phyloP scores from a whole-genome alignment of 2,797 vertebrate species.

The Lemur catta region DNA sequence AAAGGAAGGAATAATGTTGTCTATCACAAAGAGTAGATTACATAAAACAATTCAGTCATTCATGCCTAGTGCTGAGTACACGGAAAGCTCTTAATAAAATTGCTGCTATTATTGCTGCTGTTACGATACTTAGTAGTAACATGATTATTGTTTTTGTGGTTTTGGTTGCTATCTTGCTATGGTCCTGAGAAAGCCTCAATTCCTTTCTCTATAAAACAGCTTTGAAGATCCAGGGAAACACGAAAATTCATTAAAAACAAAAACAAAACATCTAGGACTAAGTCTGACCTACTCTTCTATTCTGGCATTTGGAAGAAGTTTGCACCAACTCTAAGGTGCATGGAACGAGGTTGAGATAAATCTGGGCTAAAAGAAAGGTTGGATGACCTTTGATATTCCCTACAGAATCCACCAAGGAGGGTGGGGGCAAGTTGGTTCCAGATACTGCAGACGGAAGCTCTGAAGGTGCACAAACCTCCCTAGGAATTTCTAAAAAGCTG shows the following conservation, averaged over 20 bases:
- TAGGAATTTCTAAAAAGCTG: background rate
- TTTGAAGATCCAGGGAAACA: background rate
- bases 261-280: background rate
- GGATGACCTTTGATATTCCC: background rate
- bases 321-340: background rate
- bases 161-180: background rate
- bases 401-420: background rate
- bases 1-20: background rate
- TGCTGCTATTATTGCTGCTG: fast-evolving
- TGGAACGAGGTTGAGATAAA: background rate
- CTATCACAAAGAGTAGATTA: background rate
- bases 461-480: background rate
- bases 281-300: background rate
- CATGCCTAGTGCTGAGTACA: fast-evolving
- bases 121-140: background rate
- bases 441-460: background rate
- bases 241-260: background rate
- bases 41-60: background rate
- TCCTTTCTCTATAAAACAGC: background rate
- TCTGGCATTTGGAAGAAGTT: background rate
- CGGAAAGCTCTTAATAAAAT: background rate
- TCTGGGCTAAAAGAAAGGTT: background rate
- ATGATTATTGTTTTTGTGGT: background rate
- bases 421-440: fast-evolving
- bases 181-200: background rate